Conservation (phyloP, 1,140 invertebrate species). For the Brachionus paranguensis region DNA sequence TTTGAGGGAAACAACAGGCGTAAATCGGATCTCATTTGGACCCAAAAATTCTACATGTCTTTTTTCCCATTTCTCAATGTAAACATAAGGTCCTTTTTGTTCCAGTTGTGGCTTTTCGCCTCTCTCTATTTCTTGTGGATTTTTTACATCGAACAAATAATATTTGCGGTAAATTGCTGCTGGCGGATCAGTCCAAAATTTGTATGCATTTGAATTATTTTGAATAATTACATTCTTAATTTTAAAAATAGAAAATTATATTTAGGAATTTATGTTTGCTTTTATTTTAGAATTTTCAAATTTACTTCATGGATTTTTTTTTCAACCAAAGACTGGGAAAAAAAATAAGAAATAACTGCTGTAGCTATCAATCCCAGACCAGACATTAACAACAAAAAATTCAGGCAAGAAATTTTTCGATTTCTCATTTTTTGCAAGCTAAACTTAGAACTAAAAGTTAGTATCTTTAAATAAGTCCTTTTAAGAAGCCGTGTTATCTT, state of each 20-base stretch:
- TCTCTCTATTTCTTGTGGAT: not conserved
- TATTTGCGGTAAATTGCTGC: not conserved
- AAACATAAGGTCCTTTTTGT: conserved; percentile 24
- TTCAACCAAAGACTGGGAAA: not conserved
- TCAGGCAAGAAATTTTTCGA: not conserved
- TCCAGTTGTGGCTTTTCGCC: conserved; percentile 13
- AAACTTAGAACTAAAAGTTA: not conserved
- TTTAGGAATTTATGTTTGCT: too few relatives aligned
- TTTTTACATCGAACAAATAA: conserved; percentile 11
- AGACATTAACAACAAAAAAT: not conserved
- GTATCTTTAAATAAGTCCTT: not conserved
- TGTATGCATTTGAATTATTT: not conserved
- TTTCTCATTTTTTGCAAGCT: not conserved
- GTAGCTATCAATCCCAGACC: not conserved
- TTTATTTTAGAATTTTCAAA: not conserved
- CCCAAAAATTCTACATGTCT: not conserved
- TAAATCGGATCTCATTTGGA: not conserved
- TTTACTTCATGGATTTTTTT: not conserved
- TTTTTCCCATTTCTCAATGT: conserved; percentile 24
- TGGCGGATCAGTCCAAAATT: conserved; percentile 2
- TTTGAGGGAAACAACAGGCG: not conserved
- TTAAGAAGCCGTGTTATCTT: not conserved
- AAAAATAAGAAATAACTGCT: not conserved
- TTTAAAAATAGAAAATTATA: not conserved
- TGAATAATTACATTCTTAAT: conserved; percentile 34